phyloP scores from a whole-genome alignment of 1,140 invertebrate species.

The Drosophila nannoptera region DNA sequence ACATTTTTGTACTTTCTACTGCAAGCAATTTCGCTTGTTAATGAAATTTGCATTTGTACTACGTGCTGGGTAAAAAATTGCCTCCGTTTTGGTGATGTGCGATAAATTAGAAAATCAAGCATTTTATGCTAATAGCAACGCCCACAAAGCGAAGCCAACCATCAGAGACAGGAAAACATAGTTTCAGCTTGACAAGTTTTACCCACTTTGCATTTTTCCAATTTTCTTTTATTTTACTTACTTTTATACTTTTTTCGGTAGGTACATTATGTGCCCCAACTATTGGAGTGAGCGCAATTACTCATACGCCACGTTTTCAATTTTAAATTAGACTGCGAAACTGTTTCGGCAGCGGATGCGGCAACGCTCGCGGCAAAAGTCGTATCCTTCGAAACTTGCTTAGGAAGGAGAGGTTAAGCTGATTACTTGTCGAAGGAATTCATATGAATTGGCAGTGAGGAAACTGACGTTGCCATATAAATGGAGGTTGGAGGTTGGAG shows the following conservation, averaged over 20 bases:
- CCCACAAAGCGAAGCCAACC: constrained; percentile 29
- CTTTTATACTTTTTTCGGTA: constrained; percentile 32
- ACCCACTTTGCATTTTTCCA: constrained; percentile 67
- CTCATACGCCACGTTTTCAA: constrained; percentile 73
- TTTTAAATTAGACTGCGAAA: constrained; percentile 62
- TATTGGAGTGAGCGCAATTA: constrained; percentile 70
- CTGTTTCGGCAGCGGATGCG: constrained; percentile 34
- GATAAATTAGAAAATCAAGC: constrained; percentile 77
- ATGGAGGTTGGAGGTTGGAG: constrained; percentile 14
- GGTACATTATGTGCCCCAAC: constrained; percentile 36
- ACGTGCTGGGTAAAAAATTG: constrained; percentile 68
- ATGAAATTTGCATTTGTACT: constrained; percentile 77
- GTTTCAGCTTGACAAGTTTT: constrained; percentile 70
- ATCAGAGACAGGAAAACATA: constrained; percentile 33
- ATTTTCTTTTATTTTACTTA: constrained; percentile 19
- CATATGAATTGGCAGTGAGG: constrained; percentile 63
- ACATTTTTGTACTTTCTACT: constrained; percentile 49
- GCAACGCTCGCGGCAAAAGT: constrained; percentile 2
- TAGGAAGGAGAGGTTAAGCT: constrained; percentile 51
- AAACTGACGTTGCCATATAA: constrained; percentile 63
- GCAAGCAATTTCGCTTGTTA: constrained; percentile 71
- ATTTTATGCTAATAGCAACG: constrained; percentile 72
- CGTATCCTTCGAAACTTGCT: no score
- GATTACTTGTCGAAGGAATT: constrained; percentile 64
- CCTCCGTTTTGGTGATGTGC: constrained; percentile 68